Base-by-base conservation (phyloP, 2,797 vertebrate genomes). In the Ctenopoma kingsleyae region DNA sequence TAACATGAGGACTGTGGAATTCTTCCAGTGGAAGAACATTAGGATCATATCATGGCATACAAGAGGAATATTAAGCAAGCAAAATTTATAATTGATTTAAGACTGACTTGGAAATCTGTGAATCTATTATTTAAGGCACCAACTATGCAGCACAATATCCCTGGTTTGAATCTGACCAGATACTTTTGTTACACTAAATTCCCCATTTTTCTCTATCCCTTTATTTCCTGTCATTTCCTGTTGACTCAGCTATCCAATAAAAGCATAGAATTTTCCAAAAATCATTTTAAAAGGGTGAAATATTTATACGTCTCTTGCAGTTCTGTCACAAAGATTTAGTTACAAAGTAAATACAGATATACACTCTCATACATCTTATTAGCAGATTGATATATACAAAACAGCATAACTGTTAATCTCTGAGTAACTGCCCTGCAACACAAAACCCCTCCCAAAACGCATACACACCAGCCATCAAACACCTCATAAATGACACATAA, bases 401-500 rank as follows among this genome's bases (percentile, higher is more conserved):
- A 20, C 15, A 32, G 23, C 19, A 23, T 66, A 47, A 56, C 55
- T 35, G 67, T 23, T 73, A 64, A 77, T 59, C 76, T 53, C 11
- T 70, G 38, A 64, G 50, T 74, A 58, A 66, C 58, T 58, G 25
- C n/a, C 75, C 43, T 19, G 35, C 32, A n/a, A 15, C 49, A 13
- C 25, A 17, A 4, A 40, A 22, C 6, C 49, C 19, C 19, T 5
- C 6, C 36, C 25, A 11, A 51, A 32, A 13, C 38, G 30, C 63
- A 56, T 50, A 62, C 70, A 51, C 66, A 46, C 71, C 69, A 63
- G 63, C 38, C 67, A 41, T 59, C 25, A 54, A 67, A 83, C 83
- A 85, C 82, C 76, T 86, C 76, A 65, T 83, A 61, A 87, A 82
- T 63, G 79, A 71, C 72, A 80, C 53, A 36, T 72, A 81, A 78